Evolutionary conservation across 2,888 invertebrate species (phyloP).

Genomic region (Muscina levida): DNA sequence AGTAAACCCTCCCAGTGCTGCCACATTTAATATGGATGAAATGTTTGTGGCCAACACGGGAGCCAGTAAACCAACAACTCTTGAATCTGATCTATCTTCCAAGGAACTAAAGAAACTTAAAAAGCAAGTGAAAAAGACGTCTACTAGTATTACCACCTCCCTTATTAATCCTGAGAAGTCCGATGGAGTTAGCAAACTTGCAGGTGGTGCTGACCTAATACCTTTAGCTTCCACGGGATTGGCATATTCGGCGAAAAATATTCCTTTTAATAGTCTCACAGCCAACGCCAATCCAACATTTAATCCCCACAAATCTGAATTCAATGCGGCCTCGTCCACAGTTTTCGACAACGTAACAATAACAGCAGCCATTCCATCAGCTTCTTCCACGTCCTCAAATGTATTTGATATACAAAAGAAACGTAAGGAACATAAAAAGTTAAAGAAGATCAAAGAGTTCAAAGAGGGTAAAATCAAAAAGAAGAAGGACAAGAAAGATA

Average conservation of each 20-base stretch:
- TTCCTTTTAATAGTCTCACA: constrained; percentile 71
- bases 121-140: constrained; percentile 57
- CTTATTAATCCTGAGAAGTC: constrained; percentile 46
- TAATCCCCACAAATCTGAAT: constrained; percentile 47
- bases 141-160: constrained; percentile 31
- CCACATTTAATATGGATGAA: constrained; percentile 59
- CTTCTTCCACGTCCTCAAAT: constrained; percentile 33
- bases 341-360: constrained; percentile 60
- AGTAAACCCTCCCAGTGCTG: neutral
- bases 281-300: constrained; percentile 65
- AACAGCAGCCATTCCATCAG: constrained; percentile 50
- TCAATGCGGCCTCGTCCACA: constrained; percentile 22
- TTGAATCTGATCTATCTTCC: constrained; percentile 47
- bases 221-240: constrained; percentile 71
- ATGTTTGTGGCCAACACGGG: constrained; percentile 58
- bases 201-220: constrained; percentile 77
- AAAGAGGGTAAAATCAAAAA: constrained; percentile 84
- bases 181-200: constrained; percentile 69
- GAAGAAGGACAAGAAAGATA: constrained; percentile 86
- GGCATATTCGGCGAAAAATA: constrained; percentile 71
- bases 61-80: neutral
- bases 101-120: constrained; percentile 61
- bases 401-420: constrained; percentile 66
- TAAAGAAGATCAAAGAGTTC: constrained; percentile 79
- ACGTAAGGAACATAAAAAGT: constrained; percentile 84